phyloP scores from a whole-genome alignment of 2,888 invertebrate genomes.

The Epistrophe grossulariae region DNA sequence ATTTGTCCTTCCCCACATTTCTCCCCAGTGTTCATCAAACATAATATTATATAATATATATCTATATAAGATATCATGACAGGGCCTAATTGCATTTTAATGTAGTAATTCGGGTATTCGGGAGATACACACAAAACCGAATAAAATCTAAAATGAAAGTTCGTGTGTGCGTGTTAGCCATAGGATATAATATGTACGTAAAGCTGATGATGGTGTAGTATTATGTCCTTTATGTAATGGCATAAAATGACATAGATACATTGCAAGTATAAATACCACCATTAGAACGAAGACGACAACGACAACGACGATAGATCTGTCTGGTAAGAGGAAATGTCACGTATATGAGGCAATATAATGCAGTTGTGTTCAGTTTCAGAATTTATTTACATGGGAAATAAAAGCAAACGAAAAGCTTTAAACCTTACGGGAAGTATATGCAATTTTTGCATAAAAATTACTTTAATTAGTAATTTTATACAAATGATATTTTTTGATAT shows the following conservation, averaged over 20 bases:
- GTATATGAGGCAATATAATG: constrained; percentile 24
- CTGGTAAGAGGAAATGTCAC: constrained; percentile 23
- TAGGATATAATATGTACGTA: too few relatives aligned
- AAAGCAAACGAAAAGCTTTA: too few relatives aligned
- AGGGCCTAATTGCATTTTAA: constrained; percentile 71
- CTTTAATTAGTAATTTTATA: background rate
- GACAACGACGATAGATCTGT: constrained; percentile 28
- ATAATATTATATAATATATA: background rate
- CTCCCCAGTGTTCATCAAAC: background rate
- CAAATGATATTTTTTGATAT: too few relatives aligned
- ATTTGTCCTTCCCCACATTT: background rate
- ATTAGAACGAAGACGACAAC: too few relatives aligned
- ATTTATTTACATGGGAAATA: too few relatives aligned
- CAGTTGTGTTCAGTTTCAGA: background rate
- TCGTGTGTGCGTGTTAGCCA: constrained; percentile 2
- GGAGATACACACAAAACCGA: constrained; percentile 13
- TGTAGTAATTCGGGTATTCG: constrained; percentile 32
- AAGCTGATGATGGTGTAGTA: background rate
- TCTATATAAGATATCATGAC: constrained; percentile 15
- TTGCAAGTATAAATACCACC: constrained; percentile 36
- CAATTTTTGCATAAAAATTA: too few relatives aligned
- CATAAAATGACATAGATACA: constrained; percentile 5
- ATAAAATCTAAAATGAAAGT: constrained; percentile 19
- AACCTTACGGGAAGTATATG: too few relatives aligned
- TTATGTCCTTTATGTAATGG: background rate